These are phyloP conservation scores for Xylophagus ater DNA, from an alignment of 2,888 invertebrate genomes.

Conservation along the genomic window DNA sequence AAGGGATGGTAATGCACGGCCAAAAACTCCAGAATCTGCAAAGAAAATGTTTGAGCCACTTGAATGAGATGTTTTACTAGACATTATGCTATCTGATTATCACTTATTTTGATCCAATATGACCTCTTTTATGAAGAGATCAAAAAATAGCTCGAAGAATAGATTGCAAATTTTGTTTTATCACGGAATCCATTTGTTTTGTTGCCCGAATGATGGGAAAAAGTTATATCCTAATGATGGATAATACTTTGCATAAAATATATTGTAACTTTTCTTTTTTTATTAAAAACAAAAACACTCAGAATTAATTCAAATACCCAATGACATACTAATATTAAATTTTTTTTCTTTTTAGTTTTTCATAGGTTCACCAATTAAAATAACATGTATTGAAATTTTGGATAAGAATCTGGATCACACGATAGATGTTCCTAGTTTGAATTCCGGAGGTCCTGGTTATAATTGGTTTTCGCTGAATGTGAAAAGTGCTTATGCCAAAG, in stretches of 20 bases:
- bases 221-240: neutral
- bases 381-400: slow-evolving; percentile 17
- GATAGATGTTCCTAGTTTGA: slow-evolving; percentile 13
- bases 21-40: too few relatives aligned
- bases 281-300: neutral
- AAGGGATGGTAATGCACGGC: too few relatives aligned
- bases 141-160: too few relatives aligned
- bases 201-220: neutral
- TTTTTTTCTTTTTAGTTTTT: slow-evolving; percentile 15
- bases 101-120: too few relatives aligned
- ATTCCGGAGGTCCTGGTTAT: slow-evolving; percentile 37
- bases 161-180: too few relatives aligned
- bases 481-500: slow-evolving; percentile 37
- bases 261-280: neutral
- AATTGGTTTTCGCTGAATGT: slow-evolving; percentile 39
- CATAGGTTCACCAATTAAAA: slow-evolving; percentile 14
- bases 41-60: too few relatives aligned
- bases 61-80: too few relatives aligned
- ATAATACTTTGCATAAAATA: neutral
- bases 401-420: slow-evolving; percentile 16
- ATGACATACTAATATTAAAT: too few relatives aligned
- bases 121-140: too few relatives aligned
- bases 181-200: neutral
- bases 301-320: too few relatives aligned
- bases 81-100: too few relatives aligned